Percentiles rank a stretch among this genome's conserved stretches.
Conservation (phyloP, 2,113 vertebrate species). For the Dipodomys ordii region DNA sequence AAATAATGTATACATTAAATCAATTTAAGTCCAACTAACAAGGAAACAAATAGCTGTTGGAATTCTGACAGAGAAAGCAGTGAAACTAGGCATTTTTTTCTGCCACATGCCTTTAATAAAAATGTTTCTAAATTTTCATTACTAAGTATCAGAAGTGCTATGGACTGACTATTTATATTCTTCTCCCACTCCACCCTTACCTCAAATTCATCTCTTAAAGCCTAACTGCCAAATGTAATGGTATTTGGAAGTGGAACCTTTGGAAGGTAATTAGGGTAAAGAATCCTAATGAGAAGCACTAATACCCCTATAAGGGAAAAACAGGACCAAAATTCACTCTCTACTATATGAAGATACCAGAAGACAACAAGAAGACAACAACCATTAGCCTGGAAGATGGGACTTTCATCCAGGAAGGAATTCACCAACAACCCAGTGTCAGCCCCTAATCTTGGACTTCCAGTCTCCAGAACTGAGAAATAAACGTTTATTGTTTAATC, state of each 20-base stretch:
- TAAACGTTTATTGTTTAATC: background rate
- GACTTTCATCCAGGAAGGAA: background rate
- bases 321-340: background rate
- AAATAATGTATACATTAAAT: background rate
- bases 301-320: background rate
- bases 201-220: background rate
- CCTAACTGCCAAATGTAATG: background rate
- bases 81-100: background rate
- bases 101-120: background rate
- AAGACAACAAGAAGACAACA: background rate
- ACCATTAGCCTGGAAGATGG: background rate
- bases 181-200: background rate
- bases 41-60: background rate
- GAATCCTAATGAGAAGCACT: background rate
- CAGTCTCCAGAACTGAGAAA: background rate
- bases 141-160: background rate
- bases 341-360: background rate
- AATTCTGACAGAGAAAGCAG: constrained; percentile 32
- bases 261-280: background rate
- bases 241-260: background rate
- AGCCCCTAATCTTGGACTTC: background rate
- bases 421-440: background rate
- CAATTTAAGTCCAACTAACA: constrained; percentile 8
- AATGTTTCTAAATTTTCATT: constrained; percentile 25
- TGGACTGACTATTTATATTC: background rate